Percentiles rank a stretch among this genome's conserved stretches.
Evolutionary conservation across 2,113 vertebrate genomes (phyloP).

Genomic region (Rhabdornis inornatus): DNA sequence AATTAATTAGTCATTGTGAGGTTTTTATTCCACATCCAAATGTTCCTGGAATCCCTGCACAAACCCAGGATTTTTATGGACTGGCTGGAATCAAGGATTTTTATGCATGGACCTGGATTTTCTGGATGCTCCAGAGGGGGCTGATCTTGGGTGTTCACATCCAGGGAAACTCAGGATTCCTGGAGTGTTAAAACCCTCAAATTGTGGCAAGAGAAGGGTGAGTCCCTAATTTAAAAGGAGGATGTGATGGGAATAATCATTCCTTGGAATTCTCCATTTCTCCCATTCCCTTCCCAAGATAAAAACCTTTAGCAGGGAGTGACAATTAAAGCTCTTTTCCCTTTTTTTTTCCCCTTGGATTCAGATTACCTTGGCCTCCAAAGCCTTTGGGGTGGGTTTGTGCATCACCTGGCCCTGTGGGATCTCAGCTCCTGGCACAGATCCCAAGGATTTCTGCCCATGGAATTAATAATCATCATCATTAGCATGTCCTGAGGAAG

Average conservation of each 20-base stretch:
- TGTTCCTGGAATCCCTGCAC: not conserved
- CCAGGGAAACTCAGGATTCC: not conserved
- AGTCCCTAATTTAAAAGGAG: not conserved
- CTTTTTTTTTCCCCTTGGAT: too few relatives aligned
- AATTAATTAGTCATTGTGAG: not conserved
- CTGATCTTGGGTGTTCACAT: not conserved
- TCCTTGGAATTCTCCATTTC: too few relatives aligned
- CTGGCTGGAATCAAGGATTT: not conserved
- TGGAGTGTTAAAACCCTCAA: fast-evolving
- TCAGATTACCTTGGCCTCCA: too few relatives aligned
- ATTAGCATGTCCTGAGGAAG: too few relatives aligned
- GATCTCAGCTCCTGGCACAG: too few relatives aligned
- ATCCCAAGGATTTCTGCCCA: too few relatives aligned
- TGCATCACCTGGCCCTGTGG: too few relatives aligned
- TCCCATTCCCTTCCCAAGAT: too few relatives aligned
- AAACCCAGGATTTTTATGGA: fast-evolving
- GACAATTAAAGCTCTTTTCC: too few relatives aligned
- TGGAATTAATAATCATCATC: too few relatives aligned
- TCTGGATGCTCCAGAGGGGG: not conserved
- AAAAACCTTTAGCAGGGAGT: too few relatives aligned
- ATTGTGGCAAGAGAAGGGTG: not conserved
- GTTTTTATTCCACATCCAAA: not conserved
- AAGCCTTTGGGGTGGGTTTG: too few relatives aligned
- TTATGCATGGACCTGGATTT: not conserved
- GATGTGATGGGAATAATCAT: not conserved